These are phyloP conservation scores for Cheilosia variabilis DNA, from an alignment of 2,888 invertebrate species.

Conservation along the genomic window DNA sequence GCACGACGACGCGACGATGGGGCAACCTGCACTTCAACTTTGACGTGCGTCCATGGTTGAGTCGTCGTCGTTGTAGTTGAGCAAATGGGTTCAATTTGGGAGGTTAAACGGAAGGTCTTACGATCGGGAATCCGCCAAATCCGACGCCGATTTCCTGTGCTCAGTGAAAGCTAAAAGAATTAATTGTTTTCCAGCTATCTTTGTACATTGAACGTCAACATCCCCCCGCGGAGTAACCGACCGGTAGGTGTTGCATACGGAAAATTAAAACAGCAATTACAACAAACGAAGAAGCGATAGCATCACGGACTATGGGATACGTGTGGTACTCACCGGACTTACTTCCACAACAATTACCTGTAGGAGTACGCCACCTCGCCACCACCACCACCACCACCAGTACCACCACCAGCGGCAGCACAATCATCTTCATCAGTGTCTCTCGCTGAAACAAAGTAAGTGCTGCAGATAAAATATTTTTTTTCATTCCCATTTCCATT, in stretches of 20 bases:
- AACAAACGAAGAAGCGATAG: slow-evolving; percentile 66
- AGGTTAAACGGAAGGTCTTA: slow-evolving; percentile 70
- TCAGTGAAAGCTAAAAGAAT: slow-evolving; percentile 69
- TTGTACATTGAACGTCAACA: neutral
- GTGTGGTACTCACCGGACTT: slow-evolving; percentile 29
- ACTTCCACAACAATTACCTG: slow-evolving; percentile 60
- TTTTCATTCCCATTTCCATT: slow-evolving; percentile 59
- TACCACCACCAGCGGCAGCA: neutral
- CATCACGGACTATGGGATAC: slow-evolving; percentile 53
- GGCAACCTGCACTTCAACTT: slow-evolving; percentile 59
- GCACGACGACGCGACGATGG: slow-evolving; percentile 33
- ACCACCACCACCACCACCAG: neutral
- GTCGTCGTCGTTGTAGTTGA: slow-evolving; percentile 9
- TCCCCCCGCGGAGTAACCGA: neutral
- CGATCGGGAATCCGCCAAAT: slow-evolving; percentile 47
- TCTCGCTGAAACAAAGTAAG: slow-evolving; percentile 43
- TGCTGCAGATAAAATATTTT: slow-evolving; percentile 37
- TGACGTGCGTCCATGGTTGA: slow-evolving; percentile 40
- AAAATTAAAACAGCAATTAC: slow-evolving; percentile 74
- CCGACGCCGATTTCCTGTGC: neutral
- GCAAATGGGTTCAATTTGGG: slow-evolving; percentile 61
- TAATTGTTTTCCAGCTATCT: slow-evolving; percentile 24
- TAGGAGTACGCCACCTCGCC: slow-evolving; percentile 37
- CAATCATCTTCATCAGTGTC: neutral
- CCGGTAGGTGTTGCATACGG: slow-evolving; percentile 62